Evolutionary conservation across 1,140 invertebrate species (phyloP).

Genomic region (Ephestia elutella): DNA sequence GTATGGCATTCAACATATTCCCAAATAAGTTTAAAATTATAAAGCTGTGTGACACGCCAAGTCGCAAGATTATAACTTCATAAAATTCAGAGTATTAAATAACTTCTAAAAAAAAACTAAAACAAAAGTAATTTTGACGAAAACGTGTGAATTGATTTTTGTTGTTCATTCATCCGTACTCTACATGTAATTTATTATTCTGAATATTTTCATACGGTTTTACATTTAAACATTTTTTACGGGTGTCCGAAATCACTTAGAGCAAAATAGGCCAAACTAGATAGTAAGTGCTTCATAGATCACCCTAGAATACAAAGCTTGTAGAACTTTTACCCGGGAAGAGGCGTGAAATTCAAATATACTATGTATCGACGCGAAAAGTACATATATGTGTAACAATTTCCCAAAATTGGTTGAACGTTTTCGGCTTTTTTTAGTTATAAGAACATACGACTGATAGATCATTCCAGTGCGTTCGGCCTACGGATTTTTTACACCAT

Average conservation of each 20-base stretch:
- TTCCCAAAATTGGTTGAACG: slow-evolving; percentile 4
- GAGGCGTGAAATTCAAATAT: slow-evolving; percentile 6
- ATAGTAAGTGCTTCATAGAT: slow-evolving; percentile 17
- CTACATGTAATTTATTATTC: too few relatives aligned
- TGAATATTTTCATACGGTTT: too few relatives aligned
- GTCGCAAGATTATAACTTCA: too few relatives aligned
- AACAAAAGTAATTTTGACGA: too few relatives aligned
- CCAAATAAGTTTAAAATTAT: too few relatives aligned
- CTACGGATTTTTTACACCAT: slow-evolving; percentile 14
- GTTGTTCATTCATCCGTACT: too few relatives aligned
- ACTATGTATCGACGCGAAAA: slow-evolving; percentile 18
- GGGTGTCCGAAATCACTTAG: not conserved
- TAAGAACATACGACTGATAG: slow-evolving; percentile 24
- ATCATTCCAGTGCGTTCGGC: slow-evolving; percentile 23
- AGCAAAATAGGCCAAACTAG: slow-evolving; percentile 21
- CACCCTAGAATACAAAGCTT: not conserved
- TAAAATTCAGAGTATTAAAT: too few relatives aligned
- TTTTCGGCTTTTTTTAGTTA: slow-evolving; percentile 18
- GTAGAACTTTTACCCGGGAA: slow-evolving; percentile 13
- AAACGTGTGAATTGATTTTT: too few relatives aligned
- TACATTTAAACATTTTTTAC: too few relatives aligned
- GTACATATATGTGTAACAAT: slow-evolving; percentile 19
- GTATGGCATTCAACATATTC: too few relatives aligned
- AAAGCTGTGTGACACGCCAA: too few relatives aligned
- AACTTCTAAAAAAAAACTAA: too few relatives aligned